Conservation (phyloP, 64 coral and sea anemone species). For the Actinia equina region DNA sequence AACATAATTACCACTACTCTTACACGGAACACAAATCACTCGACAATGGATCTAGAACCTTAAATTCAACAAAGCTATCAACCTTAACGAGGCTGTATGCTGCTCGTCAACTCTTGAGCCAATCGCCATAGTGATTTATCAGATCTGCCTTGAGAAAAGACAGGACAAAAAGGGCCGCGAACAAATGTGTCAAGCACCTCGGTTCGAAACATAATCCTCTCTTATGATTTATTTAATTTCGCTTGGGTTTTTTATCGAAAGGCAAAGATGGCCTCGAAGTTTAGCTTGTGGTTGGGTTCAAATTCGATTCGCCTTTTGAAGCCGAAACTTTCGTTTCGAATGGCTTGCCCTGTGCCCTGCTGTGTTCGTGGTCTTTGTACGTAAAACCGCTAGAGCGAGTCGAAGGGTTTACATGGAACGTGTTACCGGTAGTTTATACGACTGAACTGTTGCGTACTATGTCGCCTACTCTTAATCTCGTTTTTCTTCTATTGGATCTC, state of each 20-base stretch:
- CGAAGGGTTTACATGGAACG: conserved; percentile 5
- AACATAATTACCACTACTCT: conserved; percentile 91
- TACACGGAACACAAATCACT: conserved; percentile 72
- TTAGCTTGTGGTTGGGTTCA: not conserved
- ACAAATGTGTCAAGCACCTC: conserved; percentile 46
- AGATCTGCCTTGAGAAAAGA: conserved; percentile 22
- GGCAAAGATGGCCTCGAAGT: conserved; percentile 14
- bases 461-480: not conserved
- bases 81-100: conserved; percentile 21
- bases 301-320: not conserved
- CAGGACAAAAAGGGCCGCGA: conserved; percentile 21
- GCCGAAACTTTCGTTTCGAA: conserved; percentile 8
- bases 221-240: conserved; percentile 82
- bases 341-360: not conserved
- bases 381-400: conserved; percentile 13
- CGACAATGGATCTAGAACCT: conserved; percentile 24
- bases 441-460: not conserved
- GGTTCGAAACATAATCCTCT: conserved; percentile 77
- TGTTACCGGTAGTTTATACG: not conserved
- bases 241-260: conserved; percentile 61
- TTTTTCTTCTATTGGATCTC: not conserved
- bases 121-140: conserved; percentile 39
- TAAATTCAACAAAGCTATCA: conserved; percentile 31
- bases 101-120: conserved; percentile 37
- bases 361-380: conserved; percentile 9